Conservation (phyloP, 1,140 invertebrate genomes). For the Rhyacophila brunnea region DNA sequence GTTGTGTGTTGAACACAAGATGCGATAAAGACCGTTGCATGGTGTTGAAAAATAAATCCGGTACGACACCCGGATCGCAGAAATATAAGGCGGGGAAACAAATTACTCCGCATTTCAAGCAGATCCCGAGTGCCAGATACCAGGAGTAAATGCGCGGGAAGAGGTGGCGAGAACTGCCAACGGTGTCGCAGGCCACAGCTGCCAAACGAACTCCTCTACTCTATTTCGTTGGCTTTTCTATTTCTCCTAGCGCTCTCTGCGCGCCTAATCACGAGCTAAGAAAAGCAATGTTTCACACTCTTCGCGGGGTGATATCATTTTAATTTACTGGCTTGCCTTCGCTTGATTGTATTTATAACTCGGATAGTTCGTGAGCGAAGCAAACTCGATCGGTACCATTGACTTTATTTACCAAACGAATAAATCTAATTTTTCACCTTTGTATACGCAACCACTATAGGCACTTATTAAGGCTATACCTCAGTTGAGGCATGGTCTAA, state of each 20-base stretch:
- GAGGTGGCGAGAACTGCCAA: conserved; percentile 21
- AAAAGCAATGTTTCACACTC: conserved; percentile 3
- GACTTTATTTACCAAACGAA: too few relatives aligned
- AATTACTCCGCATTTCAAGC: conserved; percentile 30
- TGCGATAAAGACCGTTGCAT: conserved; percentile 29
- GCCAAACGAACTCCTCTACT: background rate
- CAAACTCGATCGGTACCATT: too few relatives aligned
- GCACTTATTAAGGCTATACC: too few relatives aligned
- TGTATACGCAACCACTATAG: too few relatives aligned
- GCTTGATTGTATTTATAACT: too few relatives aligned
- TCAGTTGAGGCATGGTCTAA: too few relatives aligned
- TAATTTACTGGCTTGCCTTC: conserved; percentile 7
- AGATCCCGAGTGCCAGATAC: conserved; percentile 20
- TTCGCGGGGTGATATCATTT: background rate
- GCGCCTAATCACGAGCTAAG: conserved; percentile 23
- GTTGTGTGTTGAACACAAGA: conserved; percentile 20
- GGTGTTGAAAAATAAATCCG: conserved; percentile 33
- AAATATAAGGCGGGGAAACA: conserved; percentile 33
- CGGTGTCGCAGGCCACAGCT: conserved; percentile 1
- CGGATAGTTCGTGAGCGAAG: too few relatives aligned
- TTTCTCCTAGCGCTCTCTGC: background rate
- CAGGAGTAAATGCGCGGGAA: conserved; percentile 12
- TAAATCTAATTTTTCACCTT: too few relatives aligned
- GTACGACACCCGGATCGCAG: conserved; percentile 30
- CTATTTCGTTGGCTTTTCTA: background rate